Base-by-base conservation (phyloP, 2,888 invertebrate genomes). In the Pandemis cinnamomeana region DNA sequence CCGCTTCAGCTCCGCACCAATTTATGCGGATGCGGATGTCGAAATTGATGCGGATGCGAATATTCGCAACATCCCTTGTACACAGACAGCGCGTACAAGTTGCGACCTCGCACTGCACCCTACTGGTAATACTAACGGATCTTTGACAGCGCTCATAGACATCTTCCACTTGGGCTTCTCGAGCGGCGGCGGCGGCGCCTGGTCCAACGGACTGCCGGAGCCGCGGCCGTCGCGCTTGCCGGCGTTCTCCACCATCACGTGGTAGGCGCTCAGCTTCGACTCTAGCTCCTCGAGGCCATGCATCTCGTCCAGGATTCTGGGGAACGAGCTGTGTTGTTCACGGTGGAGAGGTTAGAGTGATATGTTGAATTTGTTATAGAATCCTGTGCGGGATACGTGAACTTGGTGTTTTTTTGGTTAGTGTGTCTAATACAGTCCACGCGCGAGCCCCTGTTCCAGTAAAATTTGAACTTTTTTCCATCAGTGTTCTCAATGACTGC, bases 211-310 rank as follows among this genome's bases (percentile, higher is more conserved):
- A 83, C 94, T 84, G 87, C 92, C 75, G 79, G 92, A 84, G 85
- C 92, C 86, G 87, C 95, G 79, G 80, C 87, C 86, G 78, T 93
- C 94, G 82, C 86, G 94, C 89, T 91, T 95, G 88, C 83, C 94
- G 87, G 93, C 93, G 89, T 97, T 97, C 84, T 97, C 97, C 76
- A 97, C 95, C 90, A 96, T 96, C 79, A 96, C 96, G 89, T 97
- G 97, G 91, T 97, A 97, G 63, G 97, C 97, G 89, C 95, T 96
- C 82, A 97, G 92, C 86, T 97, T 97, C 0, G 96, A 96, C 89
- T 97, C 96, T 83, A 97, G 89, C 86, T 97, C 97, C 83, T 96
- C 96, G 76, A 97, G 92, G 82, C 97, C 97, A 67, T 97, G 96
- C 87, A 97, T 94, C 81, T 95, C 96, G 79, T 96, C 96, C 82